These are phyloP conservation scores for Meleagris gallopavo DNA, from an alignment of 2,113 vertebrate genomes.

Conservation along the genomic window DNA sequence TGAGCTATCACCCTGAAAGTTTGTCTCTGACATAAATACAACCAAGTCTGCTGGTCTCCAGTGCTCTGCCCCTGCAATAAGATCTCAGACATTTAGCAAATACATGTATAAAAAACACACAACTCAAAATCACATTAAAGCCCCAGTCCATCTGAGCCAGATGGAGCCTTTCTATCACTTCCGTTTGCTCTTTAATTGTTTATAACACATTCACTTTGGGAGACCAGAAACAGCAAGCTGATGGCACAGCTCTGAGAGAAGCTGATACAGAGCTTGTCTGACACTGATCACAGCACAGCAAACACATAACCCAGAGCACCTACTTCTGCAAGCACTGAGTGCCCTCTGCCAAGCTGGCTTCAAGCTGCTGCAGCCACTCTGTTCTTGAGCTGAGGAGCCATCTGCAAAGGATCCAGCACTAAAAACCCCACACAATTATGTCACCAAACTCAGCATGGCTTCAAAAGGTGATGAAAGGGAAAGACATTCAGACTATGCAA, in stretches of 20 bases:
- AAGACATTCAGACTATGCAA: neutral
- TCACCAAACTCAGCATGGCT: neutral
- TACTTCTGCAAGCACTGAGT: neutral
- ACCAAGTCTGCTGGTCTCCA: neutral
- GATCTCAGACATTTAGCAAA: neutral
- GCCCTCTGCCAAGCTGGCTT: neutral
- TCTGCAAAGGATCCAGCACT: neutral
- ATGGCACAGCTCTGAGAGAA: neutral
- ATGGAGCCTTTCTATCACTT: neutral
- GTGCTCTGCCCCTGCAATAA: neutral
- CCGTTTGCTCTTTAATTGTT: neutral
- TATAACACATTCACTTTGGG: neutral
- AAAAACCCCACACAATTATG: neutral
- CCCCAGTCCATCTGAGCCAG: conserved; percentile 22
- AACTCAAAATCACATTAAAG: conserved; percentile 24
- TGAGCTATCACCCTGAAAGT: neutral
- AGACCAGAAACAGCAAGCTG: neutral
- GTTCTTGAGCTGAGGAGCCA: fast-evolving
- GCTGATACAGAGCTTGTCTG: neutral
- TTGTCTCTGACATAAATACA: neutral
- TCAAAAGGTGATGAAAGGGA: conserved; percentile 1
- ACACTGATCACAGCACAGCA: neutral
- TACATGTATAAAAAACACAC: neutral
- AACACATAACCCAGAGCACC: neutral
- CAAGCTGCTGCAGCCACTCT: neutral